These are phyloP conservation scores for Conomelus anceps DNA, from an alignment of 2,888 invertebrate species.

Conservation along the genomic window DNA sequence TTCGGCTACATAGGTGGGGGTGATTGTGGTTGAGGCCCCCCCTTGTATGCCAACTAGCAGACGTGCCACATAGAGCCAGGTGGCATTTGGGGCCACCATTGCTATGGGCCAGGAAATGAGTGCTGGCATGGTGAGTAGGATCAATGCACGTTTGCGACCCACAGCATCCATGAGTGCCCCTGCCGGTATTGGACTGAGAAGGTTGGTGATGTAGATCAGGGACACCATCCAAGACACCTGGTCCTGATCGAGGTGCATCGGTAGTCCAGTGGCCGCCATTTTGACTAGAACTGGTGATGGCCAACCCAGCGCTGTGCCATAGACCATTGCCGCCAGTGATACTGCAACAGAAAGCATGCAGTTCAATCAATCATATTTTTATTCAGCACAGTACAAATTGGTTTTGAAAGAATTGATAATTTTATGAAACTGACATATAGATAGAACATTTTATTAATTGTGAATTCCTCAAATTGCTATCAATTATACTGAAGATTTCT, in stretches of 20 bases:
- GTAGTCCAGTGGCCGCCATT: slow-evolving; percentile 15
- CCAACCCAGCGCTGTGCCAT: slow-evolving; percentile 30
- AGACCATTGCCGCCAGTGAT: slow-evolving; percentile 28
- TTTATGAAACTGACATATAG: too few relatives aligned
- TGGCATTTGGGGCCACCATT: slow-evolving; percentile 17
- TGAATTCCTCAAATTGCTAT: too few relatives aligned
- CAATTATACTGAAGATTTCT: too few relatives aligned
- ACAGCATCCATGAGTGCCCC: slow-evolving; percentile 28
- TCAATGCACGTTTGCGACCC: slow-evolving; percentile 27
- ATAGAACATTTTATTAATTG: too few relatives aligned
- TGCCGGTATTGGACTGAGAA: slow-evolving; percentile 27
- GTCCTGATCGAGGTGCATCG: slow-evolving; percentile 20
- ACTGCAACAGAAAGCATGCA: slow-evolving; percentile 36
- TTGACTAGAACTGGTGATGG: slow-evolving; percentile 27
- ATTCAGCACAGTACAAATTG: too few relatives aligned
- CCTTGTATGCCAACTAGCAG: slow-evolving; percentile 43
- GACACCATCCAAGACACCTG: slow-evolving; percentile 27
- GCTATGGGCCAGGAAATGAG: slow-evolving; percentile 41
- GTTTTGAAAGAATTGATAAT: too few relatives aligned
- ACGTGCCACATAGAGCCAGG: slow-evolving; percentile 27
- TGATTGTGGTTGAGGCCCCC: slow-evolving; percentile 34
- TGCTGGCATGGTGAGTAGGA: slow-evolving; percentile 16
- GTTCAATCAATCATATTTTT: neutral
- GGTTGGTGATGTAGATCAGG: slow-evolving; percentile 26
- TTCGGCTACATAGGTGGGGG: slow-evolving; percentile 35